Evolutionary conservation across 2,113 vertebrate species (phyloP).

Genomic region (Vimba vimba): DNA sequence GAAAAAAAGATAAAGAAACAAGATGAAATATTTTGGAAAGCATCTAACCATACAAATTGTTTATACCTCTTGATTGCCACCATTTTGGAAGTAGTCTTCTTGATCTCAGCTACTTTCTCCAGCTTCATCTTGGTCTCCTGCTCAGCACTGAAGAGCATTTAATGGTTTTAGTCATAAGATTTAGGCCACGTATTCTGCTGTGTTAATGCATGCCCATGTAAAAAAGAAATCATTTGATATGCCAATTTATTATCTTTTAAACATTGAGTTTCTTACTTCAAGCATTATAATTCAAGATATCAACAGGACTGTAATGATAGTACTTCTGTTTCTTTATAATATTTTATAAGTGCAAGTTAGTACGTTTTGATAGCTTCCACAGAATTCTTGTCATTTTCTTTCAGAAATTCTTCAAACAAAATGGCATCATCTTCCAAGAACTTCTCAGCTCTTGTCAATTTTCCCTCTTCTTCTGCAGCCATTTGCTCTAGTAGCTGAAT

Average conservation of each 20-base stretch:
- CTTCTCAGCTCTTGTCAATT: constrained; percentile 76
- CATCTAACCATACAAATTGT: neutral
- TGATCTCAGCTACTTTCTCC: constrained; percentile 82
- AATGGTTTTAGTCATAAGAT: neutral
- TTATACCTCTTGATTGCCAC: constrained; percentile 80
- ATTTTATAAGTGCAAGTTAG: neutral
- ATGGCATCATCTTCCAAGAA: constrained; percentile 77
- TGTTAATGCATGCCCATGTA: neutral
- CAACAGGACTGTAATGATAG: neutral
- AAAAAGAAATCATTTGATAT: neutral
- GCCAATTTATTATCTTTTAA: neutral
- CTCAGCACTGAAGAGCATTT: constrained; percentile 78
- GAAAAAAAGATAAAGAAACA: constrained; percentile 7
- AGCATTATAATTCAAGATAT: neutral
- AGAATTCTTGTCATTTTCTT: constrained; percentile 82
- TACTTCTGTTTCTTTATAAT: neutral
- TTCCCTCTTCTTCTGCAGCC: constrained; percentile 73
- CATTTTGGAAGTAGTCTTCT: constrained; percentile 79
- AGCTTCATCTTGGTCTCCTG: constrained; percentile 81
- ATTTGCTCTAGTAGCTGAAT: constrained; percentile 81
- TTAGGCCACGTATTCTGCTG: neutral
- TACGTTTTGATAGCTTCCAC: constrained; percentile 84
- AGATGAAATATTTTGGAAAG: constrained; percentile 10
- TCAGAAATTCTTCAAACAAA: constrained; percentile 83
- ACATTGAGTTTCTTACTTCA: neutral